These are phyloP conservation scores for Aproaerema taeniolella DNA, from an alignment of 2,888 invertebrate species.

Conservation along the genomic window DNA sequence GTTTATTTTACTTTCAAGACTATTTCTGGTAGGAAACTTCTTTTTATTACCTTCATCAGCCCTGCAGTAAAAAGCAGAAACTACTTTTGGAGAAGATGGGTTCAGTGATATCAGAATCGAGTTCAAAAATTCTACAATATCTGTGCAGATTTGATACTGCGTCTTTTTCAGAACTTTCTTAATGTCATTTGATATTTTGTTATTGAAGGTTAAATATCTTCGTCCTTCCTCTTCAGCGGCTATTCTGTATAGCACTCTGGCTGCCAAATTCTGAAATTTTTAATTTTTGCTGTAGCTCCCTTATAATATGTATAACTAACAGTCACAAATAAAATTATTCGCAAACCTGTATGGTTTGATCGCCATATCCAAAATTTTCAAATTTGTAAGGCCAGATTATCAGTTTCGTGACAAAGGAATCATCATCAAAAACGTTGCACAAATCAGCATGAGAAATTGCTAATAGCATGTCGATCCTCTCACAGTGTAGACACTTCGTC, in stretches of 20 bases:
- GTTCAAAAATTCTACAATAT: slow-evolving; percentile 41
- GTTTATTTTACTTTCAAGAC: too few relatives aligned
- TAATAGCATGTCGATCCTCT: slow-evolving; percentile 52
- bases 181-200: slow-evolving; percentile 55
- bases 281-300: background rate
- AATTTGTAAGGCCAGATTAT: slow-evolving; percentile 53
- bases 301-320: too few relatives aligned
- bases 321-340: slow-evolving; percentile 3
- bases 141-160: slow-evolving; percentile 30
- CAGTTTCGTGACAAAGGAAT: slow-evolving; percentile 43
- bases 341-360: slow-evolving; percentile 44
- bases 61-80: slow-evolving; percentile 37
- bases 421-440: slow-evolving; percentile 57
- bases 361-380: slow-evolving; percentile 35
- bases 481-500: slow-evolving; percentile 33
- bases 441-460: slow-evolving; percentile 55
- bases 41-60: slow-evolving; percentile 34
- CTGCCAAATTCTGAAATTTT: slow-evolving; percentile 45
- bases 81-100: slow-evolving; percentile 36
- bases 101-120: slow-evolving; percentile 40
- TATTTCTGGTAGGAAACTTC: slow-evolving; percentile 26
- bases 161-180: slow-evolving; percentile 49
- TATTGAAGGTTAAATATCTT: slow-evolving; percentile 54
- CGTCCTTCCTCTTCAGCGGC: slow-evolving; percentile 55
- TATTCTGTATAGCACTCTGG: slow-evolving; percentile 44